Percentiles rank a stretch among this genome's conserved stretches.
Conservation (phyloP, 2,797 vertebrate genomes). For the Choloepus didactylus region DNA sequence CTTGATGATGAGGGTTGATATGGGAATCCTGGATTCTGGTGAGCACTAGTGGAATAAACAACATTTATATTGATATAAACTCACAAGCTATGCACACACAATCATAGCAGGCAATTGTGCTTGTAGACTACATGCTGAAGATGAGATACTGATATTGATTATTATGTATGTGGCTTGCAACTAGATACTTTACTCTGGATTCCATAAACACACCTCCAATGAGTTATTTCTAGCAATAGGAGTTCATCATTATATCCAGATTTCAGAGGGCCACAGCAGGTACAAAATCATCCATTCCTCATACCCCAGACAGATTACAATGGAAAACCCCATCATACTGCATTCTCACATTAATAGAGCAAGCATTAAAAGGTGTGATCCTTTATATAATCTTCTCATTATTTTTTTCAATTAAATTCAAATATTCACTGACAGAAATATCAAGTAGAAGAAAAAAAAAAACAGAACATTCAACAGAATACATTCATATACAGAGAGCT, state of each 20-base stretch:
- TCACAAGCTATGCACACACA: neutral
- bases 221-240: neutral
- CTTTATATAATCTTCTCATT: neutral
- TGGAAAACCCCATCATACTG: neutral
- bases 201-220: neutral
- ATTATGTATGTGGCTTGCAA: neutral
- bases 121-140: neutral
- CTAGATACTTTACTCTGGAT: neutral
- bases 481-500: neutral
- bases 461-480: neutral
- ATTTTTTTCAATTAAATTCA: constrained; percentile 6
- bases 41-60: neutral
- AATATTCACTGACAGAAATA: neutral
- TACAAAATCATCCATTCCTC: neutral
- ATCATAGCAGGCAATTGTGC: neutral
- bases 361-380: neutral
- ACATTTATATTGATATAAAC: neutral
- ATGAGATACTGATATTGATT: neutral
- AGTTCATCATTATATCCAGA: neutral
- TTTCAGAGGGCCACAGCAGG: neutral
- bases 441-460: neutral
- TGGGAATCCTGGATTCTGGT: neutral
- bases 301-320: neutral
- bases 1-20: neutral
- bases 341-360: rapidly evolving